These are phyloP conservation scores for Tetragnatha versicolor DNA, from an alignment of 1,140 invertebrate species.

Conservation along the genomic window DNA sequence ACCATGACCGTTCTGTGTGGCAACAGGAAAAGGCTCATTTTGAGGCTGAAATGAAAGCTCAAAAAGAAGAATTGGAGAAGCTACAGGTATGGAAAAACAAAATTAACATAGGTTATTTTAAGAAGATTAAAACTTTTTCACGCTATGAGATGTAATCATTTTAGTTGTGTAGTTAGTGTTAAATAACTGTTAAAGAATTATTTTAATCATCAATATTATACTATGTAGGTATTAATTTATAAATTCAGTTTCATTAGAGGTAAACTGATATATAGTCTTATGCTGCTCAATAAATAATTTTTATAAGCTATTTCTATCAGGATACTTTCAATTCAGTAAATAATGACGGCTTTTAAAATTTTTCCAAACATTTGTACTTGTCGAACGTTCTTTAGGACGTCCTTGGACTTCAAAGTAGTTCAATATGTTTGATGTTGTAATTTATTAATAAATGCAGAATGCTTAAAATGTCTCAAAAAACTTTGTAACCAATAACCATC, in stretches of 20 bases:
- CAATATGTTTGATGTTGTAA: not conserved
- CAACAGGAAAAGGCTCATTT: constrained; percentile 70
- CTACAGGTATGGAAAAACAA: constrained; percentile 64
- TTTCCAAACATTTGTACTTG: too few species aligned
- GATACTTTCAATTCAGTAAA: too few species aligned
- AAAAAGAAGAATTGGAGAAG: constrained; percentile 69
- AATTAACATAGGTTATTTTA: not conserved
- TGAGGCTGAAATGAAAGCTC: constrained; percentile 71
- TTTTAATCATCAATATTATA: not conserved
- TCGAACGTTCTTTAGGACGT: too few species aligned
- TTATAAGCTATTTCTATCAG: too few species aligned
- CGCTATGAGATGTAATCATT: too few species aligned
- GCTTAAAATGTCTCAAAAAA: not conserved
- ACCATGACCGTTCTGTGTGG: constrained; percentile 80
- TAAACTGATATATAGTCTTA: too few species aligned
- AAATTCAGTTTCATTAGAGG: not conserved
- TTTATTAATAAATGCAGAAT: not conserved
- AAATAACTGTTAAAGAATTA: not conserved
- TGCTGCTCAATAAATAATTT: too few species aligned
- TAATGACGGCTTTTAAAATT: too few species aligned
- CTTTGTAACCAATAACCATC: too few species aligned
- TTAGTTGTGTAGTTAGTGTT: not conserved
- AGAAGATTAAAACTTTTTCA: not conserved
- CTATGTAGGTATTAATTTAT: not conserved
- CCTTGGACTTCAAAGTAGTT: not conserved